These are phyloP conservation scores for Tachycineta bicolor DNA, from an alignment of 2,113 vertebrate species.

Conservation along the genomic window DNA sequence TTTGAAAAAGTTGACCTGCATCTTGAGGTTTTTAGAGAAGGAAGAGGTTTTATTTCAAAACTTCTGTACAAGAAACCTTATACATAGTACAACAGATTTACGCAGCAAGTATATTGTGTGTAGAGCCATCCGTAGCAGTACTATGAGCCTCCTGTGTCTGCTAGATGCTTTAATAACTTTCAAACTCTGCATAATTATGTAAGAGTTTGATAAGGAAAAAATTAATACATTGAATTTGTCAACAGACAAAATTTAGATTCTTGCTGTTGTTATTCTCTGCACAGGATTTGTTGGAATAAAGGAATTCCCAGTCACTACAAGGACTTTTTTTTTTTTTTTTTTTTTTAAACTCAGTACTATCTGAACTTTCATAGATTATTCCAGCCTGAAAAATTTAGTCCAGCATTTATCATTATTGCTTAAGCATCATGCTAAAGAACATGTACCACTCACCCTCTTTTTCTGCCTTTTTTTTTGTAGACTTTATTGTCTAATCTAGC, in stretches of 20 bases:
- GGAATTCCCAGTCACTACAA: neutral
- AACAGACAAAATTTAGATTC: neutral
- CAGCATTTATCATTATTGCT: neutral
- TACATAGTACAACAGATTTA: neutral
- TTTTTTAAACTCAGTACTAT: neutral
- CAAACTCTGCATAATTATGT: neutral
- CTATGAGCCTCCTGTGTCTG: neutral
- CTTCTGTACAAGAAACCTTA: neutral
- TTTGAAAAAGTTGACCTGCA: neutral
- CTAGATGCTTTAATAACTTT: neutral
- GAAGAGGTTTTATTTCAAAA: neutral
- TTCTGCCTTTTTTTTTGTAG: neutral
- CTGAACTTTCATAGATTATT: neutral
- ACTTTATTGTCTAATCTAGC: neutral
- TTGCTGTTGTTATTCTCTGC: neutral
- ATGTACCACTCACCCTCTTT: neutral
- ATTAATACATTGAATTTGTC: accelerated
- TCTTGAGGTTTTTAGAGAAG: neutral
- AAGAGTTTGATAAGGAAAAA: neutral
- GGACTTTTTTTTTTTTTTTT: neutral
- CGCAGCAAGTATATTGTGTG: accelerated
- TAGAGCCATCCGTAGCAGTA: neutral
- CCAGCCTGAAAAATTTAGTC: neutral
- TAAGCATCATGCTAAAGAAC: neutral
- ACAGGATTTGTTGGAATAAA: neutral